Conservation (phyloP, 1,140 invertebrate species). For the Planococcus citri region DNA sequence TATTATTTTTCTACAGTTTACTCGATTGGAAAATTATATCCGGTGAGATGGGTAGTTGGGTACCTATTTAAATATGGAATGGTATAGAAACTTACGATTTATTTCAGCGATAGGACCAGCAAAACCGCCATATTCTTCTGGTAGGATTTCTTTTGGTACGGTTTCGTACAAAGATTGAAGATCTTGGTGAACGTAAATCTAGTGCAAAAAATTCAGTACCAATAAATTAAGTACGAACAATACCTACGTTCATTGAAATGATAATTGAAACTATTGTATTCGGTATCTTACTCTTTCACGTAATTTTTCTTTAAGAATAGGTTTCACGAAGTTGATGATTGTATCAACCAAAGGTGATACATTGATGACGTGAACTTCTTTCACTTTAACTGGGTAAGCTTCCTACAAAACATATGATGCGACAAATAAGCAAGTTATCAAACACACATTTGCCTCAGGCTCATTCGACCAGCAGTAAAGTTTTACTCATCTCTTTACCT, state of each 20-base stretch:
- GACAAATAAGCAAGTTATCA: too few relatives aligned
- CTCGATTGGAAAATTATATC: conserved; percentile 14
- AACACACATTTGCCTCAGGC: too few relatives aligned
- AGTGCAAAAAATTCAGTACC: neutral
- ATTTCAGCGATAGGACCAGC: conserved; percentile 53
- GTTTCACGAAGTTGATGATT: conserved; percentile 69
- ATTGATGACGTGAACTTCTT: conserved; percentile 74
- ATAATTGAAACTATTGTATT: neutral
- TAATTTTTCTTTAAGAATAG: conserved; percentile 75
- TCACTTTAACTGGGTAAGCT: conserved; percentile 71
- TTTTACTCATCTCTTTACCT: too few relatives aligned
- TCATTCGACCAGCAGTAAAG: too few relatives aligned
- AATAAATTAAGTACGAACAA: neutral
- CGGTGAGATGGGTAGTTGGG: neutral
- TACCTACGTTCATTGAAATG: neutral
- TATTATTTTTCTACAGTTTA: too few relatives aligned
- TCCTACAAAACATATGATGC: too few relatives aligned
- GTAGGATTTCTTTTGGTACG: conserved; percentile 61
- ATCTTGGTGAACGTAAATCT: conserved; percentile 60
- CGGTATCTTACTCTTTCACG: conserved; percentile 45
- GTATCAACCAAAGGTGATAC: conserved; percentile 65
- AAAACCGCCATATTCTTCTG: conserved; percentile 62
- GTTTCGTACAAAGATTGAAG: conserved; percentile 59
- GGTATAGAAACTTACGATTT: conserved; percentile 41
- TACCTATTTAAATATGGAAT: too few relatives aligned